Base-by-base conservation (phyloP, 2,113 vertebrate species). In the Gavia stellata region DNA sequence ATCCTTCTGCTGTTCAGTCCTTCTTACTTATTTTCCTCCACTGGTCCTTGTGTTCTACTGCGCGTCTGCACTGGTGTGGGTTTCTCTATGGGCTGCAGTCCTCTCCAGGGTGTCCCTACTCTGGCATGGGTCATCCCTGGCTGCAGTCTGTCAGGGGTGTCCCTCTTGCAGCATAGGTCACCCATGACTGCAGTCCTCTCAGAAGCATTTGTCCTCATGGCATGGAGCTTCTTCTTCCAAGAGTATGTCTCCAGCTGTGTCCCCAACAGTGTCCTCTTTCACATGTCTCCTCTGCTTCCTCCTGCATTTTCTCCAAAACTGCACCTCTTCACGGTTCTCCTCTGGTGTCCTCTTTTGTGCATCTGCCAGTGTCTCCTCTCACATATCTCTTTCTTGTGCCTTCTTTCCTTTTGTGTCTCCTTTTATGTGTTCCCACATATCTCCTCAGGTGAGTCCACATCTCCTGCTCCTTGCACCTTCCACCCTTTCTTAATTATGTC, bases 101-200 rank as follows among this genome's bases (percentile, higher is more conserved):
- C 17, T 8, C 15, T 56, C 29, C 26, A 23, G 23, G 21, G 2
- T 44, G 44, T 58, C 13, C 36, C 14, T 49, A 25, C 44, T 59
- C 45, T 61, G 17, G 8, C 21, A 38, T 20, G 45, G 49, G 14
- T 67, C 33, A 38, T 59, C 18, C 9, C 28, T 44, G 29, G 34
- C 38, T 1, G 0, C 23, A 53, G 45, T 21, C 38, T 5, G 3
- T 50, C 24, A 59, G 23, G 7, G 14, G 1, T 56, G 10, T 72
- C 44, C 14, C 9, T 81, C 29, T 24, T 63, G 17, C 19, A 50
- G 14, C 2, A 0, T 8, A 26, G 33, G 26, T 61, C 36, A 66
- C 12, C 24, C 36, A 23, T 45, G 20, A 59, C n/a, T 58, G 5
- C 47, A 42, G 14, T 34, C 9, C 4, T 86, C 28, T 68, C 19